Base-by-base conservation (phyloP, 1,140 invertebrate species). In the Nixonia krombeini region DNA sequence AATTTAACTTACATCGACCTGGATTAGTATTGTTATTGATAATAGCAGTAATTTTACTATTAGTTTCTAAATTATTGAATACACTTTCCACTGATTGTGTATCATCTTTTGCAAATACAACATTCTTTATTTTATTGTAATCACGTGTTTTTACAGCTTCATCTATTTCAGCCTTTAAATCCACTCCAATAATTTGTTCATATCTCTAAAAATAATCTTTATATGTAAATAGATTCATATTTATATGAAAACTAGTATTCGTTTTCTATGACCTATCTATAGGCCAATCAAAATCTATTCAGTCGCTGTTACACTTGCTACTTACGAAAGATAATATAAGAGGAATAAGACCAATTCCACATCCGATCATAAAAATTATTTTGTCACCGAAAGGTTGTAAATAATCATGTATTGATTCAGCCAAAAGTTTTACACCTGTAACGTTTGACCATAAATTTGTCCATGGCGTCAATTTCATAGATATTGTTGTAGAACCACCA, bases 361-460 rank as follows among this genome's bases (percentile, higher is more conserved):
- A 58, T 4, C 65, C 65, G 25, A 63, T 38, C n/a, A 59, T 37
- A 5, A 69, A 7, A 37, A 55, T 10, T 26, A 21, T 26, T 18
- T 55, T 9, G 28, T 69, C 56, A 4, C 37, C 17, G 17, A 15
- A 63, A 18, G 42, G n/a, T 21, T 69, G 38, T 0, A 69, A 29
- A 3, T 53, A 41, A 0, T 59, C 35, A n/a, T 49, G 26, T 4
- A 64, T 41, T 0, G 23, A 53, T 26, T 61, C 46, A 26, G 13
- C 38, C 4, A 51, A 15, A 31, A 61, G 23, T 29, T 70, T 56
- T 6, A 70, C 15, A 0, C 67, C 67, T 1, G 35, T 37, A 8
- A 57, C 49, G 6, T 65, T 65, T 0, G 55, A 52, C 26, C 37
- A 70, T 46, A 70, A 70, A 38, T 61, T 42, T 0, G 16, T 16